Conservation (phyloP, 2,113 vertebrate genomes). For the Butastur rufipennis region DNA sequence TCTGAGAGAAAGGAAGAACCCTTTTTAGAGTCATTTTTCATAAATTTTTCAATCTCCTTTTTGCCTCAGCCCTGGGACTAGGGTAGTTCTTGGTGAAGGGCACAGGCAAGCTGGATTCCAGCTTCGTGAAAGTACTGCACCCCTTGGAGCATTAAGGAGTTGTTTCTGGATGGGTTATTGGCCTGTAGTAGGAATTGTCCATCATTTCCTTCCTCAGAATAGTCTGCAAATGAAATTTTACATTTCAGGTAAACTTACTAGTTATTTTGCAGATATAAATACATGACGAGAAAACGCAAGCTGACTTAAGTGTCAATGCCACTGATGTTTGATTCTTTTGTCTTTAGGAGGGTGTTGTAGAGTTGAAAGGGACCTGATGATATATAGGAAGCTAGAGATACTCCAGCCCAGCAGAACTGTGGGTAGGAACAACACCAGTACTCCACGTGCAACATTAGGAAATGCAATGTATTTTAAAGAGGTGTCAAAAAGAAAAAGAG, state of each 20-base stretch:
- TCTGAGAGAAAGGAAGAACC: not conserved
- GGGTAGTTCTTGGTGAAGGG: not conserved
- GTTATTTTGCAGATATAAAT: not conserved
- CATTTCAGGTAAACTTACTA: not conserved
- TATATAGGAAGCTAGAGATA: not conserved
- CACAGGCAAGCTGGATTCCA: not conserved
- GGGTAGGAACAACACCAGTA: not conserved
- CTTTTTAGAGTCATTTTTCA: not conserved
- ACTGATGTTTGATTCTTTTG: not conserved
- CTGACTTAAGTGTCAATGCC: not conserved
- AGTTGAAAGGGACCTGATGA: not conserved
- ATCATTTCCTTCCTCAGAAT: not conserved
- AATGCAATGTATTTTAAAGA: not conserved
- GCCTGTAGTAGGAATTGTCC: not conserved
- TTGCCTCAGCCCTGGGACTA: not conserved
- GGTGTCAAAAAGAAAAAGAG: not conserved
- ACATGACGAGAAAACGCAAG: not conserved
- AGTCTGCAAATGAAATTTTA: not conserved
- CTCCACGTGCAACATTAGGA: not conserved
- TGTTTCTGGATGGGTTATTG: not conserved
- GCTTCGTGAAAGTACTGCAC: fast-evolving
- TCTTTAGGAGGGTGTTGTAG: not conserved
- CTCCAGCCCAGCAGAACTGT: not conserved
- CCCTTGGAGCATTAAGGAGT: not conserved
- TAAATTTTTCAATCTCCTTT: not conserved